Conservation (phyloP, 1,140 invertebrate genomes). For the Hypothenemus hampei region DNA sequence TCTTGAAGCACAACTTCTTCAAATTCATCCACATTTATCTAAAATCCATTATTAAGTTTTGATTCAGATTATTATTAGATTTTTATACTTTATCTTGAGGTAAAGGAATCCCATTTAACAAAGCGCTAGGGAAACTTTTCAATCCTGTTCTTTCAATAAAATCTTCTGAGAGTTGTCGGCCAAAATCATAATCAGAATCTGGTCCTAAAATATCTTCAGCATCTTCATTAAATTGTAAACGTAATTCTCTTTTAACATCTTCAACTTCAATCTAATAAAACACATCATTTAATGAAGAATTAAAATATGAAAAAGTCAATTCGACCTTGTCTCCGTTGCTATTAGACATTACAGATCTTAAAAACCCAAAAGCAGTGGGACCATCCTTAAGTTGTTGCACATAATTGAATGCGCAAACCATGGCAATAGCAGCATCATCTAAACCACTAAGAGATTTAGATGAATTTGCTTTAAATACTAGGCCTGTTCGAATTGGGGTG, state of each 20-base stretch:
- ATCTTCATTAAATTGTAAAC: slow-evolving; percentile 63
- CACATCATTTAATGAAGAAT: not conserved
- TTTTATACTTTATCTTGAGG: slow-evolving; percentile 49
- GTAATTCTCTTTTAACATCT: slow-evolving; percentile 67
- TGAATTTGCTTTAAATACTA: slow-evolving; percentile 71
- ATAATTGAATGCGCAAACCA: slow-evolving; percentile 91
- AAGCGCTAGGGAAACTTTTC: slow-evolving; percentile 69
- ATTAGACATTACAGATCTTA: slow-evolving; percentile 28
- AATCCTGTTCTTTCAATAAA: slow-evolving; percentile 82
- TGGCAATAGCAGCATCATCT: slow-evolving; percentile 73
- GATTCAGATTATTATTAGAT: not conserved
- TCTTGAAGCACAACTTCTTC: slow-evolving; percentile 91
- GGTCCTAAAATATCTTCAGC: slow-evolving; percentile 70
- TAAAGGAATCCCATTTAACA: slow-evolving; percentile 92
- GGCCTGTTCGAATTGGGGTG: slow-evolving; percentile 82
- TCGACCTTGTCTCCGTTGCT: slow-evolving; percentile 17
- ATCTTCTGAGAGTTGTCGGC: slow-evolving; percentile 73
- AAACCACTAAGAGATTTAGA: slow-evolving; percentile 53
- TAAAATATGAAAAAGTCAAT: not conserved
- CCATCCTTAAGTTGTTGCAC: slow-evolving; percentile 65
- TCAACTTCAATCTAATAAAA: slow-evolving; percentile 49
- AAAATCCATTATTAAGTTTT: not conserved
- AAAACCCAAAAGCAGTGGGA: slow-evolving; percentile 31
- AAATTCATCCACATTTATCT: slow-evolving; percentile 71
- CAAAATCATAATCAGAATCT: slow-evolving; percentile 89